A percentile compares a stretch with the other conserved stretches of the same genome.
These are phyloP conservation scores for Holacanthella duospinosa DNA, from an alignment of 2,888 invertebrate species.

Conservation along the genomic window DNA sequence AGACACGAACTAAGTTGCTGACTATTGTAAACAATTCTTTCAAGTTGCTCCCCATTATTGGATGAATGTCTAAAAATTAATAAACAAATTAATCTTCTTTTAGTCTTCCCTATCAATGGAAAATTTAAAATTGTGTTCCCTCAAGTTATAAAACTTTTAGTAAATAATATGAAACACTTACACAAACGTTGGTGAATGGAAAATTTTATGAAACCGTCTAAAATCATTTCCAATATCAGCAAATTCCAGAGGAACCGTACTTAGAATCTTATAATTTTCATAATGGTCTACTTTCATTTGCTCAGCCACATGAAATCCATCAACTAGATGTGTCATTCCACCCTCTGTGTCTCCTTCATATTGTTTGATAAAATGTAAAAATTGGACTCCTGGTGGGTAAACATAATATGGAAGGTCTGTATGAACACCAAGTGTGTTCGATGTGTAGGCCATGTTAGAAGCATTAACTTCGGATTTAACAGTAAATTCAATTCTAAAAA, in stretches of 20 bases:
- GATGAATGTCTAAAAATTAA: neutral
- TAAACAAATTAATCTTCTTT: neutral
- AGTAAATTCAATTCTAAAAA: slow-evolving; percentile 50
- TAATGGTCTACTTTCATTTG: slow-evolving; percentile 50
- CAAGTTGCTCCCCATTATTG: slow-evolving; percentile 46
- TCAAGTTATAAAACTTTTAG: too few species aligned
- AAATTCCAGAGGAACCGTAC: slow-evolving; percentile 57
- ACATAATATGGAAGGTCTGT: slow-evolving; percentile 67
- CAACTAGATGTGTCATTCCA: slow-evolving; percentile 58
- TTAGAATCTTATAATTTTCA: slow-evolving; percentile 50
- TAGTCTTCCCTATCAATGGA: too few species aligned
- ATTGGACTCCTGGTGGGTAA: slow-evolving; percentile 58
- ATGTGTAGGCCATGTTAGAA: slow-evolving; percentile 62
- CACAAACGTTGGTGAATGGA: slow-evolving; percentile 36
- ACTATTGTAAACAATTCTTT: slow-evolving; percentile 59
- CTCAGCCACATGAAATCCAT: slow-evolving; percentile 55
- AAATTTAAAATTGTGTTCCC: too few species aligned
- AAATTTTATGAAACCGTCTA: slow-evolving; percentile 51
- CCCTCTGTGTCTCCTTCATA: slow-evolving; percentile 48
- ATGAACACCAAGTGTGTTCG: slow-evolving; percentile 57
- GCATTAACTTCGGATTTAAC: slow-evolving; percentile 54
- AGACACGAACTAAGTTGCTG: slow-evolving; percentile 58
- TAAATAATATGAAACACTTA: slow-evolving; percentile 16
- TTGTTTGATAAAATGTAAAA: slow-evolving; percentile 61
- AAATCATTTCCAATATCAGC: slow-evolving; percentile 59